Base-by-base conservation (phyloP, 2,113 vertebrate genomes). In the Odocoileus virginianus region DNA sequence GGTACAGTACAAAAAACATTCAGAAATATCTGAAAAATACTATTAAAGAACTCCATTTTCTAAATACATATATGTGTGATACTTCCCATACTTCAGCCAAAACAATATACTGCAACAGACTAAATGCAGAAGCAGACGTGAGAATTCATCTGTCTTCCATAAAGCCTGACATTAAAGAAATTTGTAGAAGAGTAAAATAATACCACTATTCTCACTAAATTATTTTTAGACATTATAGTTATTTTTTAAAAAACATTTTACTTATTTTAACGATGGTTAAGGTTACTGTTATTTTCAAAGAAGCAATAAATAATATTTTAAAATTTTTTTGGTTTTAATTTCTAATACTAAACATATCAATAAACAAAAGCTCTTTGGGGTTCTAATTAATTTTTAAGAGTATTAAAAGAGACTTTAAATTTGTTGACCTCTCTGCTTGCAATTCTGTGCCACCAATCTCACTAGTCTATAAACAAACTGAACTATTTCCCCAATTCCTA, bases 41-140 rank as follows among this genome's bases (percentile, higher is more conserved):
- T 87, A 76, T n/a, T 82, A 81, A 96, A 94, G 87, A 64, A 79
- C 5, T 96, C 33, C 30, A 78, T 67, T 85, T 96, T 87, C 21
- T 94, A 85, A 89, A 81, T 40, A 50, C 7, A 45, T 54, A 55
- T 21, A 64, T 86, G 25, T 45, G 10, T 84, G 43, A 23, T 16
- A 12, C 36, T 89, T 87, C n/a, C 52, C 4, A 50, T 43, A 89
- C n/a, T 81, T 94, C 23, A 87, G 60, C 40, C 30, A 93, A 82
- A 81, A 71, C 61, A 84, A 90, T 10, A 71, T n/a, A 91, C 21
- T 84, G 30, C n/a, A 81, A 81, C 43, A 81, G 78, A 81, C 2
- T 85, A 40, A 76, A 74, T 84, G 45, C 28, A 95, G 78, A 85
- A 94, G 21, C 50, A 96, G 74, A 45, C 14, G 47, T 45, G 33